Conservation (phyloP, 2,797 vertebrate genomes). For the Spea hammondii region DNA sequence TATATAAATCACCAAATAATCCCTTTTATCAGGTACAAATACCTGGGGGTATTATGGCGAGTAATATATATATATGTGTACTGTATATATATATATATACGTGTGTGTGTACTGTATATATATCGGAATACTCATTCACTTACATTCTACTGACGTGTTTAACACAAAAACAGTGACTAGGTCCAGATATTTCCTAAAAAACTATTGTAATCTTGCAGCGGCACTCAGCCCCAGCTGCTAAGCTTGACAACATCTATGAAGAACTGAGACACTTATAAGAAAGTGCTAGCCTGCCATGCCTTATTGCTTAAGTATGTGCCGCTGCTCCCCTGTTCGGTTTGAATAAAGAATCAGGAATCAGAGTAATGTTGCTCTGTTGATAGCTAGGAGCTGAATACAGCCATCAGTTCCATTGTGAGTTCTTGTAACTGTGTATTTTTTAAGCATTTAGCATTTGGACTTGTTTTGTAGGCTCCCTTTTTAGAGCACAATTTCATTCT, state of each 20-base stretch:
- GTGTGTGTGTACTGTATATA: too few species aligned
- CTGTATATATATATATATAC: too few species aligned
- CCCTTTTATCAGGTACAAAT: too few species aligned
- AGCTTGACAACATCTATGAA: constrained; percentile 45
- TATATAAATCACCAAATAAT: too few species aligned
- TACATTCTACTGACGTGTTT: neutral
- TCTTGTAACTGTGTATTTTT: constrained; percentile 39
- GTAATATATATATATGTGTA: too few species aligned
- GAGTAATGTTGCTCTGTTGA: constrained; percentile 47
- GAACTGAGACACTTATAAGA: constrained; percentile 45
- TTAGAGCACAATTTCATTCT: constrained; percentile 38
- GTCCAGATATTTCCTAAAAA: constrained; percentile 21
- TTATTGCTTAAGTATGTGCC: constrained; percentile 48
- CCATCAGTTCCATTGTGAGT: constrained; percentile 49
- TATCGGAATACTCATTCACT: neutral
- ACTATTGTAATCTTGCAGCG: constrained; percentile 29
- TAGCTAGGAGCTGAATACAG: constrained; percentile 46
- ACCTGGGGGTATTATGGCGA: too few species aligned
- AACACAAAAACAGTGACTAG: constrained; percentile 17
- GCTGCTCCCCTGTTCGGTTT: constrained; percentile 47
- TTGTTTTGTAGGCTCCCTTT: constrained; percentile 47
- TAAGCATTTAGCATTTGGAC: constrained; percentile 47
- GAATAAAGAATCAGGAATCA: constrained; percentile 51
- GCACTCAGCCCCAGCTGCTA: constrained; percentile 28
- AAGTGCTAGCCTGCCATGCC: constrained; percentile 49